Conservation (phyloP, 2,113 vertebrate genomes). For the Scomber colias region DNA sequence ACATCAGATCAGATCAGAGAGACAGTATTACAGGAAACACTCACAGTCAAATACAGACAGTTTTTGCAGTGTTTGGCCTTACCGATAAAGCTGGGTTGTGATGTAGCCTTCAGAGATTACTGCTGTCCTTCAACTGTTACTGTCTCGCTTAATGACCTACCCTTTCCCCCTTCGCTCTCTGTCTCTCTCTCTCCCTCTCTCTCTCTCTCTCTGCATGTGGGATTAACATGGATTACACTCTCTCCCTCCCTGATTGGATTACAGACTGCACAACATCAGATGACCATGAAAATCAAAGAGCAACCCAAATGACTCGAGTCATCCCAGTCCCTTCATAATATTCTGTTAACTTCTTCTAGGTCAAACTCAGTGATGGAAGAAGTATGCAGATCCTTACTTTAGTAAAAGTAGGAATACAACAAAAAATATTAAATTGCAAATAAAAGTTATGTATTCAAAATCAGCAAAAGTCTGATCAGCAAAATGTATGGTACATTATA, state of each 20-base stretch:
- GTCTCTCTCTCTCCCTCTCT: conserved; percentile 17
- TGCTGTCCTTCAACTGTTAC: conserved; percentile 55
- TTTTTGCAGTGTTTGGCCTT: conserved; percentile 8
- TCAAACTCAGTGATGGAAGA: background rate
- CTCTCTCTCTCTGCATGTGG: conserved; percentile 67
- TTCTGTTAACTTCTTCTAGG: background rate
- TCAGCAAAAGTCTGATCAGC: too few relatives aligned
- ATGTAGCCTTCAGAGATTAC: conserved; percentile 57
- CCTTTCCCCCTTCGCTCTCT: conserved; percentile 1
- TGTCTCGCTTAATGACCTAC: conserved; percentile 45
- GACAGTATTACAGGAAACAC: conserved; percentile 64
- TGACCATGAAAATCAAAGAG: conserved; percentile 72
- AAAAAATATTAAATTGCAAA: too few relatives aligned
- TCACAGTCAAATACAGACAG: conserved; percentile 3
- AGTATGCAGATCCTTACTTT: background rate
- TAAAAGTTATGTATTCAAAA: too few relatives aligned
- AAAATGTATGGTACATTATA: background rate
- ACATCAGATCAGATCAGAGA: conserved; percentile 71
- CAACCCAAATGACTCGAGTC: conserved; percentile 32
- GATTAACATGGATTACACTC: conserved; percentile 82
- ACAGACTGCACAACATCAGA: conserved; percentile 70
- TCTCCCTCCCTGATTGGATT: conserved; percentile 83
- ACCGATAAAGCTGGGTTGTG: conserved; percentile 37
- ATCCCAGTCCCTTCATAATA: background rate
- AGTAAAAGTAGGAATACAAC: too few relatives aligned